Conservation (phyloP, 2,797 vertebrate species). For the Rhadinocentrus ornatus region DNA sequence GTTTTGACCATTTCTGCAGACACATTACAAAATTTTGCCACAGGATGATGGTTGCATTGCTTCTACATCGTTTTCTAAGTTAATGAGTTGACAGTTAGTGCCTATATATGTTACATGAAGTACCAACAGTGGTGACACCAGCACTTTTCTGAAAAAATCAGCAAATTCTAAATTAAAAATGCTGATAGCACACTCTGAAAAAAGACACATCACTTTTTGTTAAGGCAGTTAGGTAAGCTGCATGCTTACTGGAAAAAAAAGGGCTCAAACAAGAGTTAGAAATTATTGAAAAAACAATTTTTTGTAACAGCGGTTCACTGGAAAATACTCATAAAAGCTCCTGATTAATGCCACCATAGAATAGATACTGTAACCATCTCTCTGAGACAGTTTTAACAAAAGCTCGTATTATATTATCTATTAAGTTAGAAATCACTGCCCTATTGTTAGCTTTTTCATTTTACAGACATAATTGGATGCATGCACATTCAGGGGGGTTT, state of each 20-base stretch:
- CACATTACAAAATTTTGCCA: not conserved
- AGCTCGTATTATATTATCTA: not conserved
- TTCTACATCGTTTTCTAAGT: not conserved
- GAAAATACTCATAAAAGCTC: not conserved
- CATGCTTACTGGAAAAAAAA: not conserved
- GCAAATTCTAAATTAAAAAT: not conserved
- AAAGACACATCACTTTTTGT: not conserved
- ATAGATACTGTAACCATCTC: not conserved
- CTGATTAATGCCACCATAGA: not conserved
- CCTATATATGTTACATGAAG: not conserved
- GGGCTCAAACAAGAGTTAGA: not conserved
- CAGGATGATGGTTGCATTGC: not conserved
- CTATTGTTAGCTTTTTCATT: not conserved
- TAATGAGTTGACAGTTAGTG: not conserved
- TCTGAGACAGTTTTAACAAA: not conserved
- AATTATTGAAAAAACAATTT: not conserved
- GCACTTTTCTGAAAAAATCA: not conserved
- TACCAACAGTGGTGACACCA: not conserved
- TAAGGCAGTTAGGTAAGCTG: not conserved
- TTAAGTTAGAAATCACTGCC: not conserved
- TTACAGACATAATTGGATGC: too few relatives aligned
- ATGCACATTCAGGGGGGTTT: not conserved
- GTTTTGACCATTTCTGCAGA: not conserved
- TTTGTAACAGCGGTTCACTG: not conserved
- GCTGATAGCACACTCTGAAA: not conserved